Conservation (phyloP, 2,113 vertebrate genomes). For the Asarcornis scutulata region DNA sequence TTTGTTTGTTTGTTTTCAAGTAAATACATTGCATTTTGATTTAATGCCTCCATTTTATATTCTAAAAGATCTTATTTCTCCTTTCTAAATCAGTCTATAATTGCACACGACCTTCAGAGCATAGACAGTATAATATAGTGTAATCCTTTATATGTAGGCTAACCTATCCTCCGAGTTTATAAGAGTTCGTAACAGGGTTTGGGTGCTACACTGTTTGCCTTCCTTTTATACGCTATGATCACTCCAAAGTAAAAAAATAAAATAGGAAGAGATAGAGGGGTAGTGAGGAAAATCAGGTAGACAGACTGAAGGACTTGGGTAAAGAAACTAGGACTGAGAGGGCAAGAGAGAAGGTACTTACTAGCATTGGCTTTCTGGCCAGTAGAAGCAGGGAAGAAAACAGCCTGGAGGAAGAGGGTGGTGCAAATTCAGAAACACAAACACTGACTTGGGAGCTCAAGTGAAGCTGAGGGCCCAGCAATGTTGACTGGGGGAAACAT, state of each 20-base stretch:
- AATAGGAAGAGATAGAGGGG: neutral
- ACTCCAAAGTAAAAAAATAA: neutral
- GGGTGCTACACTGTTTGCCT: neutral
- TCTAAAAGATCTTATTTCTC: neutral
- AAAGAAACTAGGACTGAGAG: neutral
- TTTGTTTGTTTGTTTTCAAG: neutral
- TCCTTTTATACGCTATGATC: neutral
- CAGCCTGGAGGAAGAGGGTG: neutral
- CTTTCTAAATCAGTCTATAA: neutral
- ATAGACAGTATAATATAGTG: neutral
- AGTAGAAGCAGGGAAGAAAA: neutral
- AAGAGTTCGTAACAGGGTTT: neutral
- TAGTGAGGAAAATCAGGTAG: neutral
- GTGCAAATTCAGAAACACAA: neutral
- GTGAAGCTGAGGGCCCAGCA: neutral
- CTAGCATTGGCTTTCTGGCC: neutral
- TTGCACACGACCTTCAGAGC: neutral
- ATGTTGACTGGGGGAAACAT: neutral
- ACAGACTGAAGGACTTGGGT: neutral
- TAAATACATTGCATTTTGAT: neutral
- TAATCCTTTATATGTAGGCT: neutral
- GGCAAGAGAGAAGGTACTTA: neutral
- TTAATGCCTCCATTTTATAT: neutral
- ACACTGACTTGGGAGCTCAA: neutral
- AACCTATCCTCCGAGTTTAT: neutral